Evolutionary conservation across 1,140 invertebrate species (phyloP).

Genomic region (Thaumatotibia leucotreta): DNA sequence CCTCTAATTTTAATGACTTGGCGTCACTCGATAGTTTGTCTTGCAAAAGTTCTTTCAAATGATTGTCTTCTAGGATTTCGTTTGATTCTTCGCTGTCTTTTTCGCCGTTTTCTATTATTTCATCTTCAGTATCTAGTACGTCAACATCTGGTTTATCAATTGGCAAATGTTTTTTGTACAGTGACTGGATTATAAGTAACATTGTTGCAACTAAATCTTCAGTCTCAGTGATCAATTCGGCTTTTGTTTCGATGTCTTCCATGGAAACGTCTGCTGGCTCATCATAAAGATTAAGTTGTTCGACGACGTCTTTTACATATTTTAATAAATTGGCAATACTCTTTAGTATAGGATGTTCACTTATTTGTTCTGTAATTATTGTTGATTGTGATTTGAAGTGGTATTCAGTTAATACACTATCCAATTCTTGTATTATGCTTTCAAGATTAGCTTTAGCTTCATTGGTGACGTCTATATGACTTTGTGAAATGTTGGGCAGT

Average conservation of each 20-base stretch:
- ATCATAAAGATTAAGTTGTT: conserved; percentile 37
- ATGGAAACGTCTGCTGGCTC: conserved; percentile 30
- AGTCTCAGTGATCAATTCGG: conserved; percentile 57
- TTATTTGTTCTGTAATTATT: conserved; percentile 22
- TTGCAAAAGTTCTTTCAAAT: conserved; percentile 80
- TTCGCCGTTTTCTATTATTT: conserved; percentile 59
- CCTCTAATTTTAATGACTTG: conserved; percentile 72
- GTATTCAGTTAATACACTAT: conserved; percentile 57
- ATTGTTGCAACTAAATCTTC: conserved; percentile 79
- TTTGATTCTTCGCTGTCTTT: conserved; percentile 58
- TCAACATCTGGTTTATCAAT: conserved; percentile 38
- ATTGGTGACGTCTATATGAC: conserved; percentile 56
- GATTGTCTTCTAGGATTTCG: conserved; percentile 78
- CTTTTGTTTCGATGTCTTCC: conserved; percentile 24
- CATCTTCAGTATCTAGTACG: conserved; percentile 57
- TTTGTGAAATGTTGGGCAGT: conserved; percentile 44
- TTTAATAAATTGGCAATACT: conserved; percentile 45
- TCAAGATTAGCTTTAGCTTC: conserved; percentile 54
- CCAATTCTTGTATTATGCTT: conserved; percentile 37
- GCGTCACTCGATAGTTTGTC: conserved; percentile 79
- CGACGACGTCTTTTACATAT: conserved; percentile 42
- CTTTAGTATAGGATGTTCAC: conserved; percentile 57
- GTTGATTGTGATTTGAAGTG: conserved; percentile 39
- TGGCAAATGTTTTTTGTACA: conserved; percentile 81
- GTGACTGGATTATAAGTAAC: conserved; percentile 81